phyloP scores from a whole-genome alignment of 1,140 invertebrate genomes.

The Drosophila quadrilineata region DNA sequence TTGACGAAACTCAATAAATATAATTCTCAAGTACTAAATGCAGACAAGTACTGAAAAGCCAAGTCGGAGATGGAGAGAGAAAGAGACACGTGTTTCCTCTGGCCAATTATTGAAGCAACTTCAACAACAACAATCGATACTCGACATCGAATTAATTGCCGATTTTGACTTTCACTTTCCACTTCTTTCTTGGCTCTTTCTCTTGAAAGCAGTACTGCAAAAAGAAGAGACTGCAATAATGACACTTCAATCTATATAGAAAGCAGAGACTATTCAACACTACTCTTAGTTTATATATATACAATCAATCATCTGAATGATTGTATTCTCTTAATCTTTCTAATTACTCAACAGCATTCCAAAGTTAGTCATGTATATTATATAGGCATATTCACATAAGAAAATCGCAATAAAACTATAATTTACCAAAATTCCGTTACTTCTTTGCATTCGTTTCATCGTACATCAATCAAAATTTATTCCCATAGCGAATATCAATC shows the following conservation, averaged over 20 bases:
- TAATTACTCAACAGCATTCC: background rate
- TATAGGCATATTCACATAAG: background rate
- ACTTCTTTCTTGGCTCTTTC: slow-evolving; percentile 6
- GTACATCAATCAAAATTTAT: background rate
- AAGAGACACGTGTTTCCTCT: slow-evolving; percentile 39
- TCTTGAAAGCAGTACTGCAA: background rate
- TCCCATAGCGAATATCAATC: too few relatives aligned
- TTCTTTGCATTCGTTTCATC: too few relatives aligned
- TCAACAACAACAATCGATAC: slow-evolving; percentile 19
- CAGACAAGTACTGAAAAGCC: background rate
- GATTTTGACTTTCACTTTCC: slow-evolving; percentile 51
- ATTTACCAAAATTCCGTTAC: too few relatives aligned
- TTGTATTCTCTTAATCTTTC: background rate
- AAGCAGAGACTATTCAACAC: too few relatives aligned
- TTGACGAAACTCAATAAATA: background rate
- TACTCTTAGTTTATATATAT: background rate
- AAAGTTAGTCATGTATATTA: background rate
- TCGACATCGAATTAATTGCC: slow-evolving; percentile 40
- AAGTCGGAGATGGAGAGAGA: background rate
- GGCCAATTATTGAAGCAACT: slow-evolving; percentile 18
- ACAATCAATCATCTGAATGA: background rate
- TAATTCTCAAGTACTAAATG: background rate
- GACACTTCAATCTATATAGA: slow-evolving; percentile 10
- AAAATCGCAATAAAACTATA: background rate
- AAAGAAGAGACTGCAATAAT: slow-evolving; percentile 11